phyloP scores from a whole-genome alignment of 2,797 vertebrate genomes.

The Manis pentadactyla region DNA sequence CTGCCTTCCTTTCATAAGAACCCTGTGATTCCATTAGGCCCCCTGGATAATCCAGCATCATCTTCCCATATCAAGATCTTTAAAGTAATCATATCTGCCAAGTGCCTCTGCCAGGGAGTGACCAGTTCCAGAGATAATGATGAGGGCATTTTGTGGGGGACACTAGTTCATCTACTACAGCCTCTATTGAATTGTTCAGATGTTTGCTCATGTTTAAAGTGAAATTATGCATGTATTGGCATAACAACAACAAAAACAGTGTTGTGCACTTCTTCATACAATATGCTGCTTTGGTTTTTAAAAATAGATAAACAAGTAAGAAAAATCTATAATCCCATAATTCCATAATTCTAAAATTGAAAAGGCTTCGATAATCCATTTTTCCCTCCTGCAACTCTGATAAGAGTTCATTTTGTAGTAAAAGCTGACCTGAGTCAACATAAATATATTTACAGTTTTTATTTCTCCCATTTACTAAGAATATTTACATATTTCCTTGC shows the following conservation, averaged over 20 bases:
- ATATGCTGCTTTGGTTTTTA: neutral
- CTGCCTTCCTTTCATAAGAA: neutral
- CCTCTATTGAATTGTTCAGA: neutral
- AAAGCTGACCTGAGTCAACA: neutral
- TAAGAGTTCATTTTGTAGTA: neutral
- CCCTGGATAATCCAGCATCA: neutral
- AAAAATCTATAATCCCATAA: neutral
- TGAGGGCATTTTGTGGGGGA: neutral
- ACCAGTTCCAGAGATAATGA: neutral
- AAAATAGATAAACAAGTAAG: neutral
- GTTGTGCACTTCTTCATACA: neutral
- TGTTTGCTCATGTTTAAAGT: neutral
- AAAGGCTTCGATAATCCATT: neutral
- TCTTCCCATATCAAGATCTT: neutral
- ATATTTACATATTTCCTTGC: neutral
- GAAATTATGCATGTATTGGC: neutral
- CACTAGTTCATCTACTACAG: neutral
- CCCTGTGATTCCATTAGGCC: neutral
- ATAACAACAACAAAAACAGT: neutral
- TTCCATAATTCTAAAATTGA: neutral
- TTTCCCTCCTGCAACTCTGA: neutral
- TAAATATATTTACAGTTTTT: neutral
- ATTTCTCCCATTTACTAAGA: neutral
- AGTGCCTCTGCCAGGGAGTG: neutral
- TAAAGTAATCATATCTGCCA: neutral